Percentiles rank a stretch among this genome's conserved stretches.
Conservation (phyloP, 2,113 vertebrate species). For the Suricata suricatta region DNA sequence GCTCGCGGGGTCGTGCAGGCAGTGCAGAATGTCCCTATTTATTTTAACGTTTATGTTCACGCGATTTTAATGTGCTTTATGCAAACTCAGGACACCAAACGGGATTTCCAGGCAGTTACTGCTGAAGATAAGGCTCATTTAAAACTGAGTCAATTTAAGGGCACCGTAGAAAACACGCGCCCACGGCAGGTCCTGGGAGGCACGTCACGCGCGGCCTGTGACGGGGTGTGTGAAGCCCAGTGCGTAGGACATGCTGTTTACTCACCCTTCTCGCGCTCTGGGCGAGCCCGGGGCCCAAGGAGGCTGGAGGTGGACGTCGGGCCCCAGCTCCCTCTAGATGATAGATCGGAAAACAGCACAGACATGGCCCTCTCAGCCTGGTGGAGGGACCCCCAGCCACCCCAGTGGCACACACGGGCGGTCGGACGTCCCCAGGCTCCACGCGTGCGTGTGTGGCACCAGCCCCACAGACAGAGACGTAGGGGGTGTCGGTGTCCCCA, state of each 20-base stretch:
- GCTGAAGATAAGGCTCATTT: fast-evolving
- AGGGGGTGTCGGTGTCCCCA: fast-evolving
- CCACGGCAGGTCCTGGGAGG: fast-evolving
- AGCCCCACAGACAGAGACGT: fast-evolving
- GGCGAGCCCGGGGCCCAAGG: fast-evolving
- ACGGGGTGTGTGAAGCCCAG: fast-evolving
- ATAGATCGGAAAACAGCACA: fast-evolving
- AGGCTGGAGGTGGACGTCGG: fast-evolving
- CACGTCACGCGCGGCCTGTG: fast-evolving
- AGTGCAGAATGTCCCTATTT: fast-evolving
- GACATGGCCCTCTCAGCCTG: fast-evolving
- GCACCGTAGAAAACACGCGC: fast-evolving
- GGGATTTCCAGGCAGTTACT: fast-evolving
- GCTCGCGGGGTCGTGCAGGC: fast-evolving
- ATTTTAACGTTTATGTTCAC: fast-evolving
- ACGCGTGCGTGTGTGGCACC: fast-evolving
- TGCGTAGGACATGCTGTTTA: fast-evolving
- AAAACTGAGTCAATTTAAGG: background rate
- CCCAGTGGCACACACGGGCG: fast-evolving
- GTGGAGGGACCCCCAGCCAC: fast-evolving
- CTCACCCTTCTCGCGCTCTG: background rate
- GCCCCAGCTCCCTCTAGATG: background rate
- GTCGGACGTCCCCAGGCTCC: fast-evolving
- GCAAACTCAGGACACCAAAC: background rate
- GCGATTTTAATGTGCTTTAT: fast-evolving